Conservation (phyloP, 2,888 invertebrate species). For the Mesopsocus fuscifrons region DNA sequence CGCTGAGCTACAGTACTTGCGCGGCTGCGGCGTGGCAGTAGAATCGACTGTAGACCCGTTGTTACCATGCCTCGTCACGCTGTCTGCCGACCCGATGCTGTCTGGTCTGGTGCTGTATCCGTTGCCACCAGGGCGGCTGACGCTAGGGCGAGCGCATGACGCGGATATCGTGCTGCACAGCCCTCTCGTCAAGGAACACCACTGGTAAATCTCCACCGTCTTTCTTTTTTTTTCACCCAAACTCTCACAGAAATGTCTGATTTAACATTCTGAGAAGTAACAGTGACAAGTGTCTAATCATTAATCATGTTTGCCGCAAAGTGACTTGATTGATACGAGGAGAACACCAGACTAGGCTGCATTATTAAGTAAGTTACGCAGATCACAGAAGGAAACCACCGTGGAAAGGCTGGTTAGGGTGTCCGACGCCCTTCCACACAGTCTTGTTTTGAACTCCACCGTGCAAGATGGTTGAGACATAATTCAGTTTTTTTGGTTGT, state of each 20-base stretch:
- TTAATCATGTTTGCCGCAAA: background rate
- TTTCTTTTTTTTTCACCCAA: no score
- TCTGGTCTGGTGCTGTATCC: slow-evolving; percentile 35
- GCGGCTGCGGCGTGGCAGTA: slow-evolving; percentile 35
- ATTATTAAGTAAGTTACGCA: no score
- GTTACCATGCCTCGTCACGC: slow-evolving; percentile 38
- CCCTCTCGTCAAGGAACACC: slow-evolving; percentile 36
- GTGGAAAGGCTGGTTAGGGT: no score
- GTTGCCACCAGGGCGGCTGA: slow-evolving; percentile 29
- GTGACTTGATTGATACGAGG: background rate
- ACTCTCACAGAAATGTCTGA: no score
- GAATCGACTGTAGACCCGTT: slow-evolving; percentile 21
- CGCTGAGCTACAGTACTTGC: slow-evolving; percentile 31
- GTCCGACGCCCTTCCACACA: no score
- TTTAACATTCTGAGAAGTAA: background rate
- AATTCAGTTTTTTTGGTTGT: no score
- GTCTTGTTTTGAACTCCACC: no score
- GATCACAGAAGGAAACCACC: no score
- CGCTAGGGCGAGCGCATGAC: slow-evolving; percentile 24
- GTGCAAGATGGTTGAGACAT: no score
- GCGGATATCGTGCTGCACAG: slow-evolving; percentile 38
- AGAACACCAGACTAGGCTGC: no score
- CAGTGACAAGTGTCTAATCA: background rate
- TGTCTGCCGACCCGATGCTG: slow-evolving; percentile 41
- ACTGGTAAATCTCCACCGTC: slow-evolving; percentile 39